These are phyloP conservation scores for Ypsolopha sequella DNA, from an alignment of 2,888 invertebrate genomes.

Conservation along the genomic window DNA sequence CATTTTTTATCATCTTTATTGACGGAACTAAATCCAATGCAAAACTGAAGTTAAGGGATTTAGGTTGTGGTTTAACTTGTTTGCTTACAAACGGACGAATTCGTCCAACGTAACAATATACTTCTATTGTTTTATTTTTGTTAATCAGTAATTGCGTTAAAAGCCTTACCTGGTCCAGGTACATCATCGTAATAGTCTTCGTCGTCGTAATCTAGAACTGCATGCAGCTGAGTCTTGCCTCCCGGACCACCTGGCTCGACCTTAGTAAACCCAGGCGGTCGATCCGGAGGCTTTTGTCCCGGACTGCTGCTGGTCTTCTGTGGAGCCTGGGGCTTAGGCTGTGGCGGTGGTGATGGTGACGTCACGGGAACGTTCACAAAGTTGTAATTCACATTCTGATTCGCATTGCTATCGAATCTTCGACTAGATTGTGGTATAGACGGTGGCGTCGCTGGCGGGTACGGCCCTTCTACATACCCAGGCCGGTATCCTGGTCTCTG, in stretches of 20 bases:
- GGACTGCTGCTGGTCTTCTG: slow-evolving; percentile 30
- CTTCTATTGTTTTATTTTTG: no score
- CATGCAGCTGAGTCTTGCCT: slow-evolving; percentile 76
- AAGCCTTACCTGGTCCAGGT: slow-evolving; percentile 53
- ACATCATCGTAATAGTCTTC: slow-evolving; percentile 73
- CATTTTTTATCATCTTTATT: no score
- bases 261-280: slow-evolving; percentile 75
- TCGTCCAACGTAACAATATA: no score
- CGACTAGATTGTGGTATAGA: slow-evolving; percentile 44
- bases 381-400: slow-evolving; percentile 48
- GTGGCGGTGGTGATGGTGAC: slow-evolving; percentile 26
- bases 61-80: no score
- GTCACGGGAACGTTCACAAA: slow-evolving; percentile 33
- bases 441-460: slow-evolving; percentile 38
- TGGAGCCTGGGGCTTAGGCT: slow-evolving; percentile 18
- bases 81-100: no score
- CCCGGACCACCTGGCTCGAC: slow-evolving; percentile 69
- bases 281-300: slow-evolving; percentile 52
- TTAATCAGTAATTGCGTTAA: no score
- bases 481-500: slow-evolving; percentile 38
- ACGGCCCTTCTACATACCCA: slow-evolving; percentile 46
- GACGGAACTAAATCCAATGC: no score
- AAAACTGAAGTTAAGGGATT: no score
- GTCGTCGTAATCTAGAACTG: slow-evolving; percentile 79
- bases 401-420: slow-evolving; percentile 42